phyloP scores from a whole-genome alignment of 1,140 invertebrate genomes.

The Drosophila sucinea region DNA sequence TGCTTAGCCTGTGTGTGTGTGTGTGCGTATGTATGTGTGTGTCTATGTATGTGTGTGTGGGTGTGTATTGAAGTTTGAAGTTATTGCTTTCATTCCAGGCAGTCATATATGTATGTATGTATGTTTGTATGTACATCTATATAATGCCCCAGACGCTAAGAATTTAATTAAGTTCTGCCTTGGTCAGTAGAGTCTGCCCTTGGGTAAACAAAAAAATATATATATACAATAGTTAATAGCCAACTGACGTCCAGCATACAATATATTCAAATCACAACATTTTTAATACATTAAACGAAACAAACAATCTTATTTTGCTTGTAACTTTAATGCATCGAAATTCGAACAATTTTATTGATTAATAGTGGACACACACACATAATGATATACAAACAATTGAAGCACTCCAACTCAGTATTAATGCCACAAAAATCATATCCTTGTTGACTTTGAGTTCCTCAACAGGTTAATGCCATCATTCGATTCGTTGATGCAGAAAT shows the following conservation, averaged over 20 bases:
- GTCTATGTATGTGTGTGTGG: neutral
- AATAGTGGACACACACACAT: no score
- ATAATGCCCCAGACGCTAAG: conserved; percentile 61
- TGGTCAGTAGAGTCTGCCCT: conserved; percentile 6
- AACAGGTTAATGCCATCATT: neutral
- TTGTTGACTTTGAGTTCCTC: no score
- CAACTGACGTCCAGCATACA: neutral
- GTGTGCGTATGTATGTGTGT: conserved; percentile 21
- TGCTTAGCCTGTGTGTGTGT: conserved; percentile 42
- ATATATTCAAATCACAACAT: neutral
- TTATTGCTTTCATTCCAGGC: conserved; percentile 69
- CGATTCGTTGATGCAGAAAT: neutral
- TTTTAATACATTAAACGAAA: no score
- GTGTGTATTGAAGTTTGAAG: conserved; percentile 68
- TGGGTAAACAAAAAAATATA: neutral
- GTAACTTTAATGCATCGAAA: no score
- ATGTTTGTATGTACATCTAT: neutral
- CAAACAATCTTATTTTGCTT: no score
- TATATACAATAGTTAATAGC: neutral
- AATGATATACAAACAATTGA: no score
- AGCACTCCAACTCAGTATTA: no score
- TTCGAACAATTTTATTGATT: no score
- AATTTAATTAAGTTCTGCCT: conserved; percentile 73
- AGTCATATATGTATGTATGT: neutral
- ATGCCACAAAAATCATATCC: no score